Base-by-base conservation (phyloP, 2,797 vertebrate genomes). In the Trematomus bernacchii region DNA sequence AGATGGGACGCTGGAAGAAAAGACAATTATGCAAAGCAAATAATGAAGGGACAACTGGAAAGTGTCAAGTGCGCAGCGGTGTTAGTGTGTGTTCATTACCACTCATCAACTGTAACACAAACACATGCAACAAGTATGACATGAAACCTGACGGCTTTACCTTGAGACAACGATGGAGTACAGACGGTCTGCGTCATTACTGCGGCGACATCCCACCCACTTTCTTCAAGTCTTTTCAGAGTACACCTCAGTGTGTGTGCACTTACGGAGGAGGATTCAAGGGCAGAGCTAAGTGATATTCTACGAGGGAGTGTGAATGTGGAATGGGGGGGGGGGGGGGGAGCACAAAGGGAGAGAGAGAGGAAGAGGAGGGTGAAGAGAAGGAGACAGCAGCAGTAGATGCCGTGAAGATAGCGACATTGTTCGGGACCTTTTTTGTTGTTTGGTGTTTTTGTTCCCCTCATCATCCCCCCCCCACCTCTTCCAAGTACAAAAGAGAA, bases 231-330 rank as follows among this genome's bases (percentile, higher is more conserved):
- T 88, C 84, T 87, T 90, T 90, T 85, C 84, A 87, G 75, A 76
- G 79, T 80, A 76, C 58, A 71, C 58, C 78, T 85, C 59, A 42
- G 64, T 47, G 73, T 84, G 68, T 85, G 67, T 86, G 77, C 78
- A 79, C 87, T 87, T 82, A 81, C 16, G 63, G 87, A 93, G 87
- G 92, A 91, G 86, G 90, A 90, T 92, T 93, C 91, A 94, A 94
- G 93, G 94, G 82, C 92, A 92, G 77, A 88, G 87, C 83, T 89
- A 90, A 92, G 91, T 90, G 90, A 89, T 92, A 92, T 93, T 93
- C 91, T 86, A 80, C 68, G 85, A 90, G 85, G 83, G 70, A 82
- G 77, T 75, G 74, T 75, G 86, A 90, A 89, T 84, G 79, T 83
- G 78, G 52, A 52, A 64, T 72, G 46, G 64, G n/a, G n/a, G n/a